phyloP scores from a whole-genome alignment of 1,140 invertebrate genomes.

The Bombus confusus region DNA sequence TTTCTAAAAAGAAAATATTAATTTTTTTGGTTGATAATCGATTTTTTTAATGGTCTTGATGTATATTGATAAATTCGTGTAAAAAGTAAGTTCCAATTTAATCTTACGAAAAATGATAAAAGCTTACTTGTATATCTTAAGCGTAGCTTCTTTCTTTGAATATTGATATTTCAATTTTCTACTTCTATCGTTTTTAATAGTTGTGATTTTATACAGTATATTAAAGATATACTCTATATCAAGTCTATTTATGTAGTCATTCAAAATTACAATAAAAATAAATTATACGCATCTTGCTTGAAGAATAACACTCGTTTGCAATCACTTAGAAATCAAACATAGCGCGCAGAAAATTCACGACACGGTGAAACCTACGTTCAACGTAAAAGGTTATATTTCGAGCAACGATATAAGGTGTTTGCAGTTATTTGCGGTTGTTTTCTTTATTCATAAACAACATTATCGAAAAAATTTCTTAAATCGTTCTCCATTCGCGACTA shows the following conservation, averaged over 20 bases:
- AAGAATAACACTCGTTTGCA: background rate
- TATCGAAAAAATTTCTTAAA: background rate
- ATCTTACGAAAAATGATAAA: background rate
- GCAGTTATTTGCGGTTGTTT: background rate
- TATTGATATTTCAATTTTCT: background rate
- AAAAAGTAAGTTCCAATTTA: slow-evolving; percentile 23
- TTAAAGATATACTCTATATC: background rate
- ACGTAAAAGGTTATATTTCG: background rate
- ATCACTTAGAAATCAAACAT: background rate
- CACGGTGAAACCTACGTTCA: background rate
- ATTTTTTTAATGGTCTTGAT: background rate
- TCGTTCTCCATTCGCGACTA: background rate
- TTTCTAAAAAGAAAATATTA: slow-evolving; percentile 55
- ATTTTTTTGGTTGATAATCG: slow-evolving; percentile 24
- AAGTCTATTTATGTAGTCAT: background rate
- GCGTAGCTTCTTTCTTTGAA: background rate
- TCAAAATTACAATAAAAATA: background rate
- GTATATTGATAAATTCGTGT: background rate
- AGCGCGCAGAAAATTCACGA: background rate
- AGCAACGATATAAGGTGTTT: background rate
- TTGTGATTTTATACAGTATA: background rate
- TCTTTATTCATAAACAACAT: background rate
- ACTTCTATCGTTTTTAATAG: background rate
- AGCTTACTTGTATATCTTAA: background rate
- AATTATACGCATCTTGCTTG: background rate